Evolutionary conservation across 2,888 invertebrate species (phyloP), one percentile per base, ranked within the genome.

Genomic region (Phortica magna): DNA sequence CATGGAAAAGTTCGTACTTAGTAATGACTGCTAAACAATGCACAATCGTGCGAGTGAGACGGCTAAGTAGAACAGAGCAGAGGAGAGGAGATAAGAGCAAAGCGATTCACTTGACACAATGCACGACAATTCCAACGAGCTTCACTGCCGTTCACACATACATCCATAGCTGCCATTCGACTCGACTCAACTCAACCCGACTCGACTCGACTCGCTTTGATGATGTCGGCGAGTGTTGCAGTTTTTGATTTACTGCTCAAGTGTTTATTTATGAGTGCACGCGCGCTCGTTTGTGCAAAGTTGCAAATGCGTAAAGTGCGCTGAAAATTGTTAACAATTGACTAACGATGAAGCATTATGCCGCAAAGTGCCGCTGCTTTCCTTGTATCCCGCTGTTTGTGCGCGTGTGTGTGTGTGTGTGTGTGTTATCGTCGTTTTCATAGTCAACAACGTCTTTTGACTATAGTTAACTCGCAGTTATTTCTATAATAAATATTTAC

Each of bases 401-500:
- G 43, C 6, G 43, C 10, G 43, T 43, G 10, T 6, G 6, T n/a
- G n/a, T n/a, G n/a, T n/a, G 48, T 6, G 48, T 14, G 10, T 48
- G 48, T 61, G 48, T 48, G 48, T 14, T 7, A 48, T 48, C 22
- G 6, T 2, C 2, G 7, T 55, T 17, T 7, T n/a, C 31, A 17
- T 22, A 6, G 22, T 59, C 59, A 59, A n/a, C 59, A 59, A 6
- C 59, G 4, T 59, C 17, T 22, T 17, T 17, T 61, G 17, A 22
- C 53, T 55, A 14, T 22, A 71, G 70, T 71, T 43, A 71, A 71
- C 70, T 61, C 61, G 22, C 53, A 71, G 53, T 71, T 71, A 71
- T 71, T 71, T 71, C 53, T 71, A 71, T 71, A 53, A 71, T 71
- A 71, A 71, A 71, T 71, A 71, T 71, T 71, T 71, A 71, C 70